Evolutionary conservation across 1,140 invertebrate species (phyloP), one percentile per base, ranked within the genome.

Genomic region (Drosophila grimshawi): DNA sequence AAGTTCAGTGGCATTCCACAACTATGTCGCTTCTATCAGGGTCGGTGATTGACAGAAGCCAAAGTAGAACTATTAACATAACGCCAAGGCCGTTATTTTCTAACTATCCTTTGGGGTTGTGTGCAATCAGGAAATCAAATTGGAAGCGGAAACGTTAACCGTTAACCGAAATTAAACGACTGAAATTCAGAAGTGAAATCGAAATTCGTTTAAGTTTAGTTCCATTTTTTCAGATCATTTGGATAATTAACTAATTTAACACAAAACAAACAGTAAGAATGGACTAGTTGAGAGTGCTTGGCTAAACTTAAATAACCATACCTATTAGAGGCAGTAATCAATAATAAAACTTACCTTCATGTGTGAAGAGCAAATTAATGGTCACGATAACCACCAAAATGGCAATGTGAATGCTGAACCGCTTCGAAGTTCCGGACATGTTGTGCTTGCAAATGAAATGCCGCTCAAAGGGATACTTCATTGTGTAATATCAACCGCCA

Each of bases 401-500:
- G 37, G 57, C 41, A 30, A 77, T 27, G 8, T 74, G 53, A 5
- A 61, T 5, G 49, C 55, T 65, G 4, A 57, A 48, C 57, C 43
- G 63, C 62, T 55, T 41, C 46, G 68, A 59, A 69, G 45, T 56
- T 19, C 39, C 48, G 60, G 65, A 53, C 53, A 65, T 46, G 35
- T 45, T 56, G 45, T 30, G 41, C 11, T 69, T 69, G 48, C 11
- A 37, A 37, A 33, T 55, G 19, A 10, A 30, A 57, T 35, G 33
- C 27, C 60, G 53, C 43, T 48, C 57, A 57, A 64, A 48, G 32
- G 62, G 69, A 78, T 80, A 65, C 48, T 80, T 80, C 83, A 88
- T 88, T 78, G 80, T 78, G 60, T 11, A 75, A 63, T 80, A 1
- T 19, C 51, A 71, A 88, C 82, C 76, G 82, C 82, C 76, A 76